Base-by-base conservation (phyloP, 2,888 invertebrate species). In the Lasioglossum calceatum region DNA sequence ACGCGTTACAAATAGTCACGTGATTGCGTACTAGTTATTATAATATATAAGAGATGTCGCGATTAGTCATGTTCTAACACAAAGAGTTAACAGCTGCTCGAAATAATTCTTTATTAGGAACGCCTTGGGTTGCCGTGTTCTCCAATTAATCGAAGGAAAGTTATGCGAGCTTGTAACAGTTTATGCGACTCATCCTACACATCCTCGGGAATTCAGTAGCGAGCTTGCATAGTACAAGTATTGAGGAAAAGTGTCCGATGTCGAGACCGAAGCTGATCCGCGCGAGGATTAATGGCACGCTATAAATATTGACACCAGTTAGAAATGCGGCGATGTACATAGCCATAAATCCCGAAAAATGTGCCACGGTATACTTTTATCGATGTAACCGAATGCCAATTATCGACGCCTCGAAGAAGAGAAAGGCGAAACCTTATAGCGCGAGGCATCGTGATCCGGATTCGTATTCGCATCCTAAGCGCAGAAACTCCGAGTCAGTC, bases 321-420 rank as follows among this genome's bases (percentile, higher is more conserved):
- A 87, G 90, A 87, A 91, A 91, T 86, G 87, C 89, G 86, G 80
- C 89, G 87, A 91, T 93, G 87, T 87, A 90, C 90, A 83, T 87
- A 88, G 87, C 70, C 81, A 89, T 92, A 92, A 92, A 90, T 87
- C 87, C 58, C 82, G 86, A 79, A 85, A 85, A 85, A 77, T 87
- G 84, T 87, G 91, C 91, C 86, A 92, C 82, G 78, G 83, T 93
- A 92, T 92, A 92, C 91, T 91, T 93, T 93, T 92, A 93, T 92
- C 92, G 93, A 83, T 90, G 95, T 94, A 95, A 95, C 94, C 92
- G 82, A 93, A 95, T 91, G 93, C 95, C 95, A 95, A 95, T 95
- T 95, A 95, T 93, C 93, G 94, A 92, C 84, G 92, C 89, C 92
- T 93, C 93, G 88, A 88, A 92, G 92, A 92, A 92, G 85, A 87